A percentile compares a stretch with the other conserved stretches of the same genome.
These are phyloP conservation scores for Solenodon paradoxus DNA, from an alignment of 2,113 vertebrate species.

Conservation along the genomic window DNA sequence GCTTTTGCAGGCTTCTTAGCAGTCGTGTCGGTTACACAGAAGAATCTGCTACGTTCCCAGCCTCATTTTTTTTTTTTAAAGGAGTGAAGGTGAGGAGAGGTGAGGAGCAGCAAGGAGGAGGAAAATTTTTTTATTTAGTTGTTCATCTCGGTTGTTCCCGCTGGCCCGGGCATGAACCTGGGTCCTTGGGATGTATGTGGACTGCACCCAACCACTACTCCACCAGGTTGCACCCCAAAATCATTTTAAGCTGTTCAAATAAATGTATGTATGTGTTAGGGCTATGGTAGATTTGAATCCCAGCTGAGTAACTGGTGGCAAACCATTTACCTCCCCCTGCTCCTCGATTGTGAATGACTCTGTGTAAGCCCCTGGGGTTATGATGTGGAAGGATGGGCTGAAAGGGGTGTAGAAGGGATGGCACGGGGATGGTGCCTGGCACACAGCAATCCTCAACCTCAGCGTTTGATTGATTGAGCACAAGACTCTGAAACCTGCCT, in stretches of 20 bases:
- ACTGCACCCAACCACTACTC: too few relatives aligned
- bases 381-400: not conserved
- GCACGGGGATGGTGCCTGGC: not conserved
- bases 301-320: not conserved
- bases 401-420: not conserved
- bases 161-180: too few relatives aligned
- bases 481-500: not conserved
- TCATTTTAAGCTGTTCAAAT: not conserved
- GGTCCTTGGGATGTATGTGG: too few relatives aligned
- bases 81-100: too few relatives aligned
- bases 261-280: not conserved
- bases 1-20: not conserved
- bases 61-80: too few relatives aligned
- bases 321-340: not conserved
- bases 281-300: not conserved
- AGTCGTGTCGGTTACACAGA: too few relatives aligned
- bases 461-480: not conserved
- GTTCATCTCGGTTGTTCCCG: too few relatives aligned
- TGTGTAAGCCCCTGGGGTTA: not conserved
- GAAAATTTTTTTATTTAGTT: too few relatives aligned
- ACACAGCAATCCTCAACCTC: not conserved
- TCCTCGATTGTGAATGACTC: not conserved
- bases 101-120: too few relatives aligned
- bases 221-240: too few relatives aligned
- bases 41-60: too few relatives aligned